Conservation (phyloP, 2,797 vertebrate species). For the Anguilla marmorata region DNA sequence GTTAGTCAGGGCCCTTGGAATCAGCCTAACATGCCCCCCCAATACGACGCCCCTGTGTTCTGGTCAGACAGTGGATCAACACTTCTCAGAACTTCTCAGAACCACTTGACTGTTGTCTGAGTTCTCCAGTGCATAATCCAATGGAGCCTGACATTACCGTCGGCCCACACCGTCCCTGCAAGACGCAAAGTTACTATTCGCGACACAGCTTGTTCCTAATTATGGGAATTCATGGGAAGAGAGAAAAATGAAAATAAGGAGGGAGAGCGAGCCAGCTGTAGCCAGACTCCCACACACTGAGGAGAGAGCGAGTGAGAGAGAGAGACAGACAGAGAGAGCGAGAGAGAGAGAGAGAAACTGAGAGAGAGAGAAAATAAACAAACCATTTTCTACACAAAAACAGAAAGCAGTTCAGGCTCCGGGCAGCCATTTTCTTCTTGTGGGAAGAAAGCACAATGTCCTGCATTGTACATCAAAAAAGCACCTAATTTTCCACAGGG, state of each 20-base stretch:
- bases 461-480: neutral
- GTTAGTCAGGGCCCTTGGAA: neutral
- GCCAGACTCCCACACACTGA: slow-evolving; percentile 48
- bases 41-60: neutral
- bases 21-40: neutral
- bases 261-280: slow-evolving; percentile 22
- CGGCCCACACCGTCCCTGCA: slow-evolving; percentile 30
- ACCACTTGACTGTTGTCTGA: neutral
- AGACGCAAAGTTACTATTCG: slow-evolving; percentile 44
- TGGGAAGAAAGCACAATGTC: neutral
- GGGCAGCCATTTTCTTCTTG: neutral
- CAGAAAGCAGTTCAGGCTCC: neutral
- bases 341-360: slow-evolving; percentile 15
- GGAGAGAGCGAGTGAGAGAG: slow-evolving; percentile 21
- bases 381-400: slow-evolving; percentile 11
- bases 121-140: slow-evolving; percentile 15
- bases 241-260: slow-evolving; percentile 42
- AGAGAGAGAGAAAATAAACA: slow-evolving; percentile 39
- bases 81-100: neutral
- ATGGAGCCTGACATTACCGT: slow-evolving; percentile 38
- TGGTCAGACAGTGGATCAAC: neutral
- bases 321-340: slow-evolving; percentile 7
- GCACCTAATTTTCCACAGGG: neutral
- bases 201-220: slow-evolving; percentile 49
- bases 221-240: slow-evolving; percentile 58